These are phyloP conservation scores for Beris morrisii DNA, from an alignment of 2,888 invertebrate genomes.

Conservation along the genomic window DNA sequence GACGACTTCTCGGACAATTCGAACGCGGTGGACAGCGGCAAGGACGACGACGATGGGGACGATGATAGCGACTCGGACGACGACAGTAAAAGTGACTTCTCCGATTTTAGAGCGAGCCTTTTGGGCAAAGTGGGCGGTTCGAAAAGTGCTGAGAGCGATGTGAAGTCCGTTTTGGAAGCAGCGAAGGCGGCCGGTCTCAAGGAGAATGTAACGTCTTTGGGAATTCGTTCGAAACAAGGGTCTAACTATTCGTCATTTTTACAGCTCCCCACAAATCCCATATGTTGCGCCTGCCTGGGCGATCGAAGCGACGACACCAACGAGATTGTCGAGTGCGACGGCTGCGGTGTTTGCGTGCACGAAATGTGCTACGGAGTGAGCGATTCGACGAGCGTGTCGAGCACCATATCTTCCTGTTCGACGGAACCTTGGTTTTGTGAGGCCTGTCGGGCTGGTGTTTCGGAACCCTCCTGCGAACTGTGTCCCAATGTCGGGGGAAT, in stretches of 20 bases:
- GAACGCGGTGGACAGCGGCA: slow-evolving; percentile 67
- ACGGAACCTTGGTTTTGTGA: slow-evolving; percentile 99
- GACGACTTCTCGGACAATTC: slow-evolving; percentile 50
- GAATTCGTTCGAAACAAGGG: background rate
- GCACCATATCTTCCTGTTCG: slow-evolving; percentile 90
- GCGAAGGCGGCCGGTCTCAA: slow-evolving; percentile 26
- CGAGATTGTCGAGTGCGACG: slow-evolving; percentile 97
- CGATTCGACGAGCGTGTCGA: slow-evolving; percentile 87
- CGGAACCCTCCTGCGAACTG: slow-evolving; percentile 88
- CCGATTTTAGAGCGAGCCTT: slow-evolving; percentile 21
- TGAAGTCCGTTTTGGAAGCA: slow-evolving; percentile 36
- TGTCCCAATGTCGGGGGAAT: slow-evolving; percentile 92
- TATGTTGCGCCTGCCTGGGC: slow-evolving; percentile 91
- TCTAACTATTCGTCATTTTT: background rate
- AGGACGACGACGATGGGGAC: slow-evolving; percentile 47
- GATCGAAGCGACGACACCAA: slow-evolving; percentile 91
- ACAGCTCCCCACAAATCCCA: slow-evolving; percentile 66
- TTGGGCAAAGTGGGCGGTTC: background rate
- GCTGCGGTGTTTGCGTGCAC: slow-evolving; percentile 94
- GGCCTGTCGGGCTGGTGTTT: slow-evolving; percentile 89
- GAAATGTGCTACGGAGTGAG: slow-evolving; percentile 97
- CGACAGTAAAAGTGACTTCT: slow-evolving; percentile 40
- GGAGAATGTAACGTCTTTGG: slow-evolving; percentile 5
- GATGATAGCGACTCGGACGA: slow-evolving; percentile 47
- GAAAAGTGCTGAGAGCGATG: slow-evolving; percentile 37